Evolutionary conservation across 2,113 vertebrate species (phyloP), one percentile per base, ranked within the genome.

Genomic region (Orycteropus afer): DNA sequence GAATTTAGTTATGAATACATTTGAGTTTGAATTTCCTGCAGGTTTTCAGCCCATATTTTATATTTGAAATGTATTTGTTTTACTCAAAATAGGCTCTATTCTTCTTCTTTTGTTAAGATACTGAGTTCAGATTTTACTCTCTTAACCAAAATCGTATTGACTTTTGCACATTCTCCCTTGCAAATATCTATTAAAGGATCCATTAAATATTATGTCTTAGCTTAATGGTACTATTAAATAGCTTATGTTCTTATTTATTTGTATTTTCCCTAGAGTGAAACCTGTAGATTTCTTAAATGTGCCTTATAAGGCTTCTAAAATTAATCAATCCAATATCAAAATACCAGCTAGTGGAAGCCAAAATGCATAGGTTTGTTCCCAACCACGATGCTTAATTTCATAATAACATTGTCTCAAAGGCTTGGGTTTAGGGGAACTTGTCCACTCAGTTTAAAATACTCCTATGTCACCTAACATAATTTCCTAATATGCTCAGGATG

Each of bases 71-170:
- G 0, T 13, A 67, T 93, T 78, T 89, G n/a, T 53, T 85, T 86
- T 83, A 51, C 1, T n/a, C 79, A 79, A 65, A 57, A 71, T 27
- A 42, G 13, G 40, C 17, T 37, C 2, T 81, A n/a, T 49, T 51
- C 23, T 86, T 51, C 23, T 86, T 78, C 2, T 40, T 91, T 55
- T 37, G 8, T 27, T 71, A 74, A 59, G 12, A 15, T 51, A n/a
- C 40, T 74, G 55, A 86, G 4, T 89, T 96, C 34, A 82, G n/a
- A 57, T 93, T 88, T 73, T 25, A 45, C 25, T 73, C 51, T 83
- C 92, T 86, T 78, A 67, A 65, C 14, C 83, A 55, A 47, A 45
- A 82, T n/a, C 49, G 1, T 69, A 49, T 83, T 86, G 42, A 51
- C 22, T 73, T 86, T 73, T 78, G 20, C 42, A 57, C 22, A 73